These are phyloP conservation scores for Chrysaora quinquecirrha DNA, from an alignment of 30 jellyfish, hydroid and myxozoan genomes.

Conservation along the genomic window DNA sequence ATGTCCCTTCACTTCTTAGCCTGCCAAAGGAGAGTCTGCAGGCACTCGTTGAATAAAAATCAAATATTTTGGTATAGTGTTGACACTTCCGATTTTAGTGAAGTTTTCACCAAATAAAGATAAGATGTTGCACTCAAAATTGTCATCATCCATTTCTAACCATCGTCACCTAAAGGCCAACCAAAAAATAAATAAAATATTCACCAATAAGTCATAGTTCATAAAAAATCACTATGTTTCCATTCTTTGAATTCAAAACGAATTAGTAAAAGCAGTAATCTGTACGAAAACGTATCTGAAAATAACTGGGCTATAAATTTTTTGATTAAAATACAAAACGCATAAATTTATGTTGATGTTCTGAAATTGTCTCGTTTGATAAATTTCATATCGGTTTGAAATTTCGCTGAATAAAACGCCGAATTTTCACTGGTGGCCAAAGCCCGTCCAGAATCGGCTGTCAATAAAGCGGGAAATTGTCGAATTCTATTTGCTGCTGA, in stretches of 20 bases:
- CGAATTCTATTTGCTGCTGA: constrained; percentile 76
- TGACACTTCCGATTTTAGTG: constrained; percentile 52
- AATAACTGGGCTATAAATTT: too few species aligned
- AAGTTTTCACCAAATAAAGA: constrained; percentile 65
- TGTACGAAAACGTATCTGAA: too few species aligned
- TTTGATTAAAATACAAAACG: too few species aligned
- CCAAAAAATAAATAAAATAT: not conserved
- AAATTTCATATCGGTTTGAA: not conserved
- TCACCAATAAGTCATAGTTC: not conserved
- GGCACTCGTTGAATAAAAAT: constrained; percentile 31
- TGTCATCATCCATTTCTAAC: constrained; percentile 26
- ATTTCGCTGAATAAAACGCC: constrained; percentile 41
- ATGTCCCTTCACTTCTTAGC: too few species aligned
- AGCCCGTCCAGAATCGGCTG: constrained; percentile 44
- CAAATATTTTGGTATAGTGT: constrained; percentile 71
- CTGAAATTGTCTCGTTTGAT: too few species aligned
- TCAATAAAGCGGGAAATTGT: constrained; percentile 61
- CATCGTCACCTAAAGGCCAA: constrained; percentile 8
- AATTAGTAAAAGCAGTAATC: too few species aligned
- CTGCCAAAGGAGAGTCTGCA: too few species aligned
- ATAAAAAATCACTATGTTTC: not conserved
- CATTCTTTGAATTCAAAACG: not conserved
- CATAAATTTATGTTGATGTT: too few species aligned
- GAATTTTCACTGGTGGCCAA: constrained; percentile 76
- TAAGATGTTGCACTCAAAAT: constrained; percentile 17